Base-by-base conservation (phyloP, 2,888 invertebrate species). In the Eupithecia abbreviata region DNA sequence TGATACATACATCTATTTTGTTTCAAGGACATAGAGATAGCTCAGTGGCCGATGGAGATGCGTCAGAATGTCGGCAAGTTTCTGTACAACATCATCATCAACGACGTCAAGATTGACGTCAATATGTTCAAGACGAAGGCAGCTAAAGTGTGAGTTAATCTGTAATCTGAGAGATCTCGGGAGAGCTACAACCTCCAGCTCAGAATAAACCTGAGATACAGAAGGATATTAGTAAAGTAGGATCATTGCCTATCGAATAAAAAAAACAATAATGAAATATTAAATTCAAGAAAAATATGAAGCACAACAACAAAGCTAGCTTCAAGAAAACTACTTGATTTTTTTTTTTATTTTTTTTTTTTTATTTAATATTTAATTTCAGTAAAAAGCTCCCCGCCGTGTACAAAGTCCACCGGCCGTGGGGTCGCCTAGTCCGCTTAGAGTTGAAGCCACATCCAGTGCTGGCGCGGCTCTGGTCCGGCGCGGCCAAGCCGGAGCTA, bases 391-490 rank as follows among this genome's bases (percentile, higher is more conserved):
- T 97, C 73, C 98, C 98, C 0, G 98, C 97, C 0, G 98, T 98
- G 85, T 98, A 98, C 90, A 96, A 97, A 66, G 95, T 98, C 76
- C 98, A 96, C 90, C 96, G 98, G 0, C 96, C 96, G 73, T 96
- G 96, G 87, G 96, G 96, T 0, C 95, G 96, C 2, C 77, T 95
- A 66, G 93, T 97, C 6, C 96, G 96, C 79, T 96, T 97, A 87
- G 97, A 97, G 91, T 96, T 97, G 67, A 98, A 98, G 95, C 98
- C 98, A 47, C 98, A 99, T 95, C 98, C 98, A 0, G 91, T 96
- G 67, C 89, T 98, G 73, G 93, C 96, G 41, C 96, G 95, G 79
- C 90, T 98, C 76, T 97, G 97, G 90, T 95, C 96, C 65, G 96
- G 96, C 13, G 97, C 97, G 0, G 95, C 96, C 30, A 95, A 96